Base-by-base conservation (phyloP, 1,140 invertebrate genomes). In the Pachyrhynchus sulphureomaculatus region DNA sequence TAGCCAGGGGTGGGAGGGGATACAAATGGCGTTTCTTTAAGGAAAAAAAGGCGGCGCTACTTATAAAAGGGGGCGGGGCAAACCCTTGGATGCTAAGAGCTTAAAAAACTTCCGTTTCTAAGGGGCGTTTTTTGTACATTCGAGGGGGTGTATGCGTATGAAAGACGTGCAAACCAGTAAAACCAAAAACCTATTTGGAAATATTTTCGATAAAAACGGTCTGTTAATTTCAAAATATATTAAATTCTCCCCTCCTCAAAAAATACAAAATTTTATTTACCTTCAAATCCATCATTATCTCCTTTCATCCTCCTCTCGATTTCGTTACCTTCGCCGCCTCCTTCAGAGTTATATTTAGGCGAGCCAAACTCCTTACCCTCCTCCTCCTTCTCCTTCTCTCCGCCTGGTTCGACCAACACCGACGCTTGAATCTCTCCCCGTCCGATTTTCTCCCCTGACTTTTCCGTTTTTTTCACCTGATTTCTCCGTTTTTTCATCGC, bases 381-480 rank as follows among this genome's bases (percentile, higher is more conserved):
- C 32, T 58, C 37, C 3, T 63, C 29, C 12, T 47, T 51, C 2
- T 51, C 39, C 4, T 34, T 20, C 24, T 34, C 42, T 12, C 36
- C 57, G 24, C 57, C 57, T 1, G 62, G 62, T 44, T 69, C 66
- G 1, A 48, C 33, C 12, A 69, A n/a, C 15, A 57, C 59, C 2
- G 52, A 66, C 6, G 59, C 63, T 36, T 58, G 42, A 5, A 59
- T 41, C 18, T 59, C 45, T 15, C 54, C 62, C 23, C 34, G 44
- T 4, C 10, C 51, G 29, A 6, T 32, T 32, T 32, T 6, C 29
- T 4, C 12, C 12, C 12, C 12, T 6, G 15, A 33, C 10, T 13
- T 51, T 51, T n/a, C 32, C 32, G 9, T 3, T 15, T 36, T 36
- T 51, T 6, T 54, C 26, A 6, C 51, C 53, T 12, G 6, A 21